Evolutionary conservation across 53 echinoderm and acorn worm species (phyloP).

Genomic region (Crossaster papposus): DNA sequence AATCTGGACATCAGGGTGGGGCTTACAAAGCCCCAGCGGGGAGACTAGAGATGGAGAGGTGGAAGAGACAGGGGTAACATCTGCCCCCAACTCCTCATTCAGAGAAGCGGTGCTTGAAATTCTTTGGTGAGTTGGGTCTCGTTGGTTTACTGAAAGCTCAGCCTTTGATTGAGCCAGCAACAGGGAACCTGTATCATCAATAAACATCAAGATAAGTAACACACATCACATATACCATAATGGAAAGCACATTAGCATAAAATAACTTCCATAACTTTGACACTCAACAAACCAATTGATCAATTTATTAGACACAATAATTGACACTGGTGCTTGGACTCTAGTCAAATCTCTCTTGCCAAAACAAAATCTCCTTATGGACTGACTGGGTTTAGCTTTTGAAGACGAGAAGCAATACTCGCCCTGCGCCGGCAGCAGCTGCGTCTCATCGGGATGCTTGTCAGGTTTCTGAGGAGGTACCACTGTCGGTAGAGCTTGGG

Average conservation of each 20-base stretch:
- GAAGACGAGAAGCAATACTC: slow-evolving; percentile 12
- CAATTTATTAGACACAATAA: no score
- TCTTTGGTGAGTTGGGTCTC: slow-evolving; percentile 70
- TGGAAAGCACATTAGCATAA: background rate
- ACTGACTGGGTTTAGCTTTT: background rate
- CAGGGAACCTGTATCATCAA: slow-evolving; percentile 24
- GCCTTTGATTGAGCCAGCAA: slow-evolving; percentile 33
- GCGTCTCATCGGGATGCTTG: slow-evolving; percentile 87
- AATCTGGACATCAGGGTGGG: slow-evolving; percentile 58
- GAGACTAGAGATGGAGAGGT: slow-evolving; percentile 46
- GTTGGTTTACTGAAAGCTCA: background rate
- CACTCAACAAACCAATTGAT: no score
- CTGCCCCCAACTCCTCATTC: slow-evolving; percentile 35
- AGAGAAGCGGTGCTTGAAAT: slow-evolving; percentile 59
- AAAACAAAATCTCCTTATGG: background rate
- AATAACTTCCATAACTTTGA: no score
- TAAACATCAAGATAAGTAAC: background rate
- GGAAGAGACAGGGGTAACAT: slow-evolving; percentile 34
- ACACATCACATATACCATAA: background rate
- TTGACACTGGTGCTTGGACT: background rate
- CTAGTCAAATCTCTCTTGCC: background rate
- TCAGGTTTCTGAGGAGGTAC: slow-evolving; percentile 98
- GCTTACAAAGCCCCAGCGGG: slow-evolving; percentile 27
- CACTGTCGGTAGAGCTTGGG: slow-evolving; percentile 91
- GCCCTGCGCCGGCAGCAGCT: slow-evolving; percentile 64